Evolutionary conservation across 2,888 invertebrate species (phyloP).

Genomic region (Drosophila paramelanica): DNA sequence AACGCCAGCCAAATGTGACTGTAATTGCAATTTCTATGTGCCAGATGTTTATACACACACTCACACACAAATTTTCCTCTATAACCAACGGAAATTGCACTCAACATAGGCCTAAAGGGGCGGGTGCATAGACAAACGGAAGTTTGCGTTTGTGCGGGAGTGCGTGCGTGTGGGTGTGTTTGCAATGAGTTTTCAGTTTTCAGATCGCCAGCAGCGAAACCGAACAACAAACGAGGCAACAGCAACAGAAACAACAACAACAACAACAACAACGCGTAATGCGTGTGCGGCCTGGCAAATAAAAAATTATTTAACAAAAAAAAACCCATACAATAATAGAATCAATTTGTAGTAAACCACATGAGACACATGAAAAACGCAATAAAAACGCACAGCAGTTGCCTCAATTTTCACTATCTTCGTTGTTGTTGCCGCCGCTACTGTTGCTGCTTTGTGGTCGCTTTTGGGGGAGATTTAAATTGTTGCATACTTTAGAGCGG

Average conservation of each 20-base stretch:
- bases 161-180: constrained; percentile 37
- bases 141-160: constrained; percentile 12
- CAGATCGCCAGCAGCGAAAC: constrained; percentile 71
- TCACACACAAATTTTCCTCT: constrained; percentile 3
- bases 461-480: constrained; percentile 66
- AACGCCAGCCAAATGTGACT: constrained; percentile 41
- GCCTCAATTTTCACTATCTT: constrained; percentile 31
- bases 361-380: constrained; percentile 76
- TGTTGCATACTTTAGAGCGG: constrained; percentile 67
- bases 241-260: constrained; percentile 16
- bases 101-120: constrained; percentile 45
- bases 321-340: constrained; percentile 69
- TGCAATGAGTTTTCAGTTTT: constrained; percentile 77
- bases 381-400: constrained; percentile 66
- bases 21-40: constrained; percentile 54
- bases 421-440: constrained; percentile 17
- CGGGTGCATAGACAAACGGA: constrained; percentile 26
- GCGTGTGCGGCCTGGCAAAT: constrained; percentile 20
- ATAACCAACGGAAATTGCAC: constrained; percentile 66
- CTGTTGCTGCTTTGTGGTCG: constrained; percentile 51
- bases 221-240: constrained; percentile 48
- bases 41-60: constrained; percentile 8
- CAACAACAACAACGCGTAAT: constrained; percentile 22
- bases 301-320: background rate
- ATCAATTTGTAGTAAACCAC: constrained; percentile 81